Conservation (phyloP, 2,888 invertebrate genomes). For the Eutolmus rufibarbis region DNA sequence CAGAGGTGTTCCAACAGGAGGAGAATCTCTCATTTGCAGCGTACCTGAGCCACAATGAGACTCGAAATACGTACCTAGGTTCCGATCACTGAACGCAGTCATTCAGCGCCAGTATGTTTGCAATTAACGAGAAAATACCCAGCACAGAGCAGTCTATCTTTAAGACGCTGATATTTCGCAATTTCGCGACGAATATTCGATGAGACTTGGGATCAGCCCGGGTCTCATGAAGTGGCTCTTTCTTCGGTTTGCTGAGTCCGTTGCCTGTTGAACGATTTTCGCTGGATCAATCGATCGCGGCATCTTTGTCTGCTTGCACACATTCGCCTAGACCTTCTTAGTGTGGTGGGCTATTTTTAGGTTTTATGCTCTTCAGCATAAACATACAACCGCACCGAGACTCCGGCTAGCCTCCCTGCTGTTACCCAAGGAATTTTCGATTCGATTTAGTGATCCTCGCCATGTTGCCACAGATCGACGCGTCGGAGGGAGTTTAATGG, state of each 20-base stretch:
- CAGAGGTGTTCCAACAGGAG: neutral
- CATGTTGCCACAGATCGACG: constrained; percentile 52
- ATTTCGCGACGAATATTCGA: neutral
- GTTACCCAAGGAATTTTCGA: constrained; percentile 13
- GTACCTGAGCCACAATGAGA: neutral
- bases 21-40: neutral
- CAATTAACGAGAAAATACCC: neutral
- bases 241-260: neutral
- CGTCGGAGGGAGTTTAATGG: constrained; percentile 20
- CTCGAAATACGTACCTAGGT: neutral
- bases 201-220: neutral
- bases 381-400: neutral
- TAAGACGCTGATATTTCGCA: neutral
- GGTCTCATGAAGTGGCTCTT: neutral
- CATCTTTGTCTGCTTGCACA: neutral
- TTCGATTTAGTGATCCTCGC: constrained; percentile 53
- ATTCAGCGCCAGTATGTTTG: neutral
- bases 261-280: neutral
- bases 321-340: neutral
- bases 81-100: neutral
- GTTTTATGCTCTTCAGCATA: neutral
- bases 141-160: neutral
- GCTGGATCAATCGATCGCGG: constrained; percentile 6
- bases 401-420: neutral
- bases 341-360: constrained; percentile 33